Conservation (phyloP, 2,888 invertebrate species). For the Pollenia griseotomentosa region DNA sequence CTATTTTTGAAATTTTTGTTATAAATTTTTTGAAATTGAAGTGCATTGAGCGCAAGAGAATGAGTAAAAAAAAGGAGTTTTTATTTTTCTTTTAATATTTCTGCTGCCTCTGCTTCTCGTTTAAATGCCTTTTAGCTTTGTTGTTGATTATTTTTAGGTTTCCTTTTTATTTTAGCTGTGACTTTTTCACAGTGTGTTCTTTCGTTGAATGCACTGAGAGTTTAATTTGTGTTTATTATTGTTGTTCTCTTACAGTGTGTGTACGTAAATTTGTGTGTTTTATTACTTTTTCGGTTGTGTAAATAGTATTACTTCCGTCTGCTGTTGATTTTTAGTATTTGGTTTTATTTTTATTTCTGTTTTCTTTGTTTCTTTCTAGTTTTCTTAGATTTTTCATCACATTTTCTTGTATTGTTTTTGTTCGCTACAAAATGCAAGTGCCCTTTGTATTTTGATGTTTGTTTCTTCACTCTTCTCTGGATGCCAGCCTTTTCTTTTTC, state of each 20-base stretch:
- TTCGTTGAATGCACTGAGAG: constrained; percentile 63
- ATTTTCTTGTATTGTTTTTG: constrained; percentile 35
- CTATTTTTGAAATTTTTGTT: constrained; percentile 13
- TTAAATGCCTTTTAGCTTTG: constrained; percentile 55
- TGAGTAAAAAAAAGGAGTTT: constrained; percentile 42
- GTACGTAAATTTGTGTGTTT: constrained; percentile 33
- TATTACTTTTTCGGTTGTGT: constrained; percentile 44
- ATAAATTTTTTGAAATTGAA: constrained; percentile 28
- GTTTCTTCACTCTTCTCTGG: constrained; percentile 66
- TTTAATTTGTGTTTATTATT: constrained; percentile 25
- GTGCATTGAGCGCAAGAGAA: constrained; percentile 55
- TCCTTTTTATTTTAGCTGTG: constrained; percentile 33
- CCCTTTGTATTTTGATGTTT: constrained; percentile 56
- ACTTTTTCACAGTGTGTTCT: constrained; percentile 46
- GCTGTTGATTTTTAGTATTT: constrained; percentile 54
- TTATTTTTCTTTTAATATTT: constrained; percentile 19
- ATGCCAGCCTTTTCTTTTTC: constrained; percentile 55
- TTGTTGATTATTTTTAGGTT: constrained; percentile 58
- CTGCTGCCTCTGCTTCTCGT: constrained; percentile 28
- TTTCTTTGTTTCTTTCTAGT: constrained; percentile 51
- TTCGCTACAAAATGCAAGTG: constrained; percentile 67
- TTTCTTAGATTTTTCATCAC: constrained; percentile 52
- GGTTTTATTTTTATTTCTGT: constrained; percentile 45
- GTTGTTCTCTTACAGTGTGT: constrained; percentile 46
- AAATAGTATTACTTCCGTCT: constrained; percentile 71